These are phyloP conservation scores for Streptopelia turtur DNA, from an alignment of 2,797 vertebrate genomes.

Conservation along the genomic window DNA sequence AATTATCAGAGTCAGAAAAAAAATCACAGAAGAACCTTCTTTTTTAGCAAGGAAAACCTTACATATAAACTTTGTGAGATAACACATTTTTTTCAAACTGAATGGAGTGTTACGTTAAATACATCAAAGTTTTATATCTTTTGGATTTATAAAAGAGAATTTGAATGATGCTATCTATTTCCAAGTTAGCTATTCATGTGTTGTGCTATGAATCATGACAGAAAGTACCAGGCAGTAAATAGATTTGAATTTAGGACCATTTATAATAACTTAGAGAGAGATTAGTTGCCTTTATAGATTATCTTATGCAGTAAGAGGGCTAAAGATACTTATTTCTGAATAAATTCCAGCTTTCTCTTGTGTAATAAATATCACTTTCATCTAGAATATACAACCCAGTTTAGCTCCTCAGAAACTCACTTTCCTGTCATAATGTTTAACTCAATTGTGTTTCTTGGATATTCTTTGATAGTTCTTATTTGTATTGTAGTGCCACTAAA, in stretches of 20 bases:
- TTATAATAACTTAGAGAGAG: background rate
- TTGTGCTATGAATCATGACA: background rate
- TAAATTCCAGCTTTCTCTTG: background rate
- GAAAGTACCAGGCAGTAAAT: background rate
- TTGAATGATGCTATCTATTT: background rate
- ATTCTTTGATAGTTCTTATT: background rate
- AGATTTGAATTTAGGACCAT: background rate
- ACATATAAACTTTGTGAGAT: background rate
- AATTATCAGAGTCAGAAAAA: background rate
- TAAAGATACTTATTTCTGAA: background rate
- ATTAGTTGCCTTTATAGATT: background rate
- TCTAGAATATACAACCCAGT: background rate
- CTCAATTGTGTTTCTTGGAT: background rate
- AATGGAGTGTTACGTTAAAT: background rate
- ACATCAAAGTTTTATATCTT: background rate
- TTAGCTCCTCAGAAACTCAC: background rate
- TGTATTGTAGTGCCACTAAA: background rate
- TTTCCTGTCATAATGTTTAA: background rate
- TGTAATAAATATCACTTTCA: background rate
- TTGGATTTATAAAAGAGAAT: background rate
- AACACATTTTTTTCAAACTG: background rate
- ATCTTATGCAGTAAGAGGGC: background rate
- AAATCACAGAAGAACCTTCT: fast-evolving
- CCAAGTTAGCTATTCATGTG: background rate
- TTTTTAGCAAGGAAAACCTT: background rate